Conservation (phyloP, 2,888 invertebrate genomes). For the Bellardia bayeri region DNA sequence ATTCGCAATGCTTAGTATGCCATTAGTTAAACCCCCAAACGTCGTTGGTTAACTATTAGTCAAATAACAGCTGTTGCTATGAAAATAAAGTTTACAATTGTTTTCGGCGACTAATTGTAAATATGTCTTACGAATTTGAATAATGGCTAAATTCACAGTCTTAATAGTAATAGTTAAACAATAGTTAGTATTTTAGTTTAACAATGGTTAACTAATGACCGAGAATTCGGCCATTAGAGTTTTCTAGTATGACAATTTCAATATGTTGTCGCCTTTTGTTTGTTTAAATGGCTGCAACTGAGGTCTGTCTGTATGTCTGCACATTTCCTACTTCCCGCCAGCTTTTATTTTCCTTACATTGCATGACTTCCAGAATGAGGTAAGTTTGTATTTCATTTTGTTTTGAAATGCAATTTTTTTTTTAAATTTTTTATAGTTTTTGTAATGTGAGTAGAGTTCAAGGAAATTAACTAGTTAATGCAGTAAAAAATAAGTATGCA, state of each 20-base stretch:
- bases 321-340: background rate
- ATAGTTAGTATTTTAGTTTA: no score
- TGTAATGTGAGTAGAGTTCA: slow-evolving; percentile 66
- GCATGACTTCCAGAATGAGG: background rate
- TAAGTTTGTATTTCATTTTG: background rate
- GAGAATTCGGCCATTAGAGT: no score
- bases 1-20: no score
- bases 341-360: background rate
- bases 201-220: no score
- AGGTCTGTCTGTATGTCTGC: background rate
- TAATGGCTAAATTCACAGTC: no score
- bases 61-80: no score
- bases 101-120: no score
- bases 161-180: no score
- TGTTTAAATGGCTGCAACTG: background rate
- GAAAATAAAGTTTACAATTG: no score
- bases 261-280: slow-evolving; percentile 47
- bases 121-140: no score
- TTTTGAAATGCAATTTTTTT: background rate
- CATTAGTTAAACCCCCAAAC: no score
- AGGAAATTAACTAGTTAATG: slow-evolving; percentile 68
- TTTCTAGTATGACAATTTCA: slow-evolving; percentile 53
- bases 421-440: slow-evolving; percentile 9
- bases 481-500: slow-evolving; percentile 14
- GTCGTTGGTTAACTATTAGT: no score